Base-by-base conservation (phyloP, 2,797 vertebrate species). In the Cyprinella venusta region DNA sequence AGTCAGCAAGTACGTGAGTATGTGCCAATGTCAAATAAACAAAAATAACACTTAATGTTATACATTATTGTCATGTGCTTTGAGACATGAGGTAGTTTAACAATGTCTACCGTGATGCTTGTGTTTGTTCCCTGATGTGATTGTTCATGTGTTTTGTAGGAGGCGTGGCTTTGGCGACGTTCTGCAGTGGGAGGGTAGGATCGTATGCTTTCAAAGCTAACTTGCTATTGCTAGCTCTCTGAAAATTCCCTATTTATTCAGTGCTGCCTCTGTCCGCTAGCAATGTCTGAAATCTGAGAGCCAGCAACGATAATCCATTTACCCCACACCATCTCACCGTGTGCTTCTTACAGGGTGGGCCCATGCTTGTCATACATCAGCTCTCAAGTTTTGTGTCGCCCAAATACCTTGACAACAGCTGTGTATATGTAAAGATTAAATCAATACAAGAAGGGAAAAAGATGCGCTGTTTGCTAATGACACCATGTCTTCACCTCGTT, bases 321-420 rank as follows among this genome's bases (percentile, higher is more conserved):
- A 82, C 88, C 84, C 84, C 76, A 67, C 72, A 84, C 54, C 68
- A 84, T 74, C 65, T 77, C 54, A 84, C 56, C 8, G 15, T 84
- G 75, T 56, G 79, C 86, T 89, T 89, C 86, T 88, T 80, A 76
- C 76, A 76, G 82, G 70, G 79, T 80, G 71, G 79, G 84, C 84
- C 86, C 75, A 48, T 26, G 33, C 65, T 91, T 86, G 94, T 87
- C 92, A 93, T 76, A 92, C 92, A 92, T 91, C 91, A 92, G 92
- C 59, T 77, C 10, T 26, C 56, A 63, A 92, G 90, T 93, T 95
- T 93, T 93, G 91, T 91, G 92, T 91, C 93, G 85, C 89, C 92
- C 90, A 91, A 93, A 95, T 95, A 95, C 93, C 92, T 94, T 87
- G 88, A 90, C 93, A 93, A 93, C 95, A 97, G 94, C 94, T 96